Base-by-base conservation (phyloP, 2,797 vertebrate species). In the Hephaestus fuliginosus region DNA sequence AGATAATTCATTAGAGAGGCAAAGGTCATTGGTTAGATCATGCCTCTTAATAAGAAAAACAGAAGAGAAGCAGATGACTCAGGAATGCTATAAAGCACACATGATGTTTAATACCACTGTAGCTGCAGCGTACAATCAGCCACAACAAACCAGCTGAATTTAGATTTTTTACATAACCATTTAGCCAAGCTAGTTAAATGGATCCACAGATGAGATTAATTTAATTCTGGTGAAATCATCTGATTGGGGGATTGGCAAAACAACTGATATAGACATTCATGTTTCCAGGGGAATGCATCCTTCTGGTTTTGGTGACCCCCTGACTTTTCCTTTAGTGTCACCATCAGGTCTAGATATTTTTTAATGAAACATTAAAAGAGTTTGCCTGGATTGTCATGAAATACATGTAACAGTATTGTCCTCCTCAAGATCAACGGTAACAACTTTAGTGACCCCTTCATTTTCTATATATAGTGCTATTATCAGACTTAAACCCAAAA, bases 1-100 rank as follows among this genome's bases (percentile, higher is more conserved):
- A 22, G 67, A 82, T 46, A 10, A 57, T 30, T 64, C 51, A 68
- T 75, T 62, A 62, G 20, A 86, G 14, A 49, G 41, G 28, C 65
- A 70, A 69, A 39, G 28, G 44, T 61, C 57, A 58, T 1, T 22
- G 36, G 48, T 57, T 36, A 22, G 36, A 49, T 3, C 41, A n/a
- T 41, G 28, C 66, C 6, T 57, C 20, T 17, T 52, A 22, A 68
- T 22, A 13, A 28, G 36, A 17, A 30, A 74, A 15, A 65, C 6
- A 63, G 22, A 7, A 55, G 18, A 60, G 55, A 13, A 43, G 15
- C 12, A 41, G 11, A 30, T 30, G 46, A 43, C 30, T 72, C 43
- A 55, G 41, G 18, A 53, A 53, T 17, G 13, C 15, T 30, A 10
- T 9, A 17, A 17, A 9, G 8, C 52, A 39, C 20, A 67, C 11